Conservation (phyloP, 2,797 vertebrate species). For the Rhyacichthys aspro region DNA sequence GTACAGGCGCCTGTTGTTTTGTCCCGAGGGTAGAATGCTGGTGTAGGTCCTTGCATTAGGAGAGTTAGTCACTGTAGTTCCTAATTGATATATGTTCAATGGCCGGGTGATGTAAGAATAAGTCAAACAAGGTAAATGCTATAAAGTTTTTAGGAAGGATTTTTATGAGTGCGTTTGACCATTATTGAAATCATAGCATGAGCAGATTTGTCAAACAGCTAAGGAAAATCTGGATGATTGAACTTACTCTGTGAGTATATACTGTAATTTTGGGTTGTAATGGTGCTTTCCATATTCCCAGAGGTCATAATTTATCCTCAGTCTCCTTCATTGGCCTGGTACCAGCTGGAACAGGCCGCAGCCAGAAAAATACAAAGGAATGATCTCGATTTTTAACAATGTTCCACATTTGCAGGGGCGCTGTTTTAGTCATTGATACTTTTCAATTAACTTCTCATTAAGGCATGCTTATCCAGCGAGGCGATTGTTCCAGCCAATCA, state of each 20-base stretch:
- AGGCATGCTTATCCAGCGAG: constrained; percentile 51
- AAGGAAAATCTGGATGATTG: constrained; percentile 6
- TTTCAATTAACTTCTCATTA: constrained; percentile 75
- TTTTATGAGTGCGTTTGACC: no score
- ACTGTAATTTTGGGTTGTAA: constrained; percentile 19
- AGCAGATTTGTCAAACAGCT: constrained; percentile 17
- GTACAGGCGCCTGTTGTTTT: constrained; percentile 45
- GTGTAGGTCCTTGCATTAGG: constrained; percentile 15
- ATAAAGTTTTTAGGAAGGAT: no score
- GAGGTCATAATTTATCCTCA: constrained; percentile 36
- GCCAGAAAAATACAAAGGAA: background rate
- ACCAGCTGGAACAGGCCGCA: constrained; percentile 17
- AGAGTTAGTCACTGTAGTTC: constrained; percentile 24
- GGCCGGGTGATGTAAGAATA: constrained; percentile 3
- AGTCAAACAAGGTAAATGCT: no score
- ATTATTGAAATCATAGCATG: constrained; percentile 2
- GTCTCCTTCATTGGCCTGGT: constrained; percentile 12
- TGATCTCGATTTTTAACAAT: constrained; percentile 12
- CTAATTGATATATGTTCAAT: constrained; percentile 44
- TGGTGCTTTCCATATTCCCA: constrained; percentile 21
- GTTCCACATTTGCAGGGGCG: constrained; percentile 24
- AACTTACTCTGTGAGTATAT: constrained; percentile 27
- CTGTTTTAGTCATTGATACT: constrained; percentile 61
- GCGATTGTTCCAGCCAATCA: constrained; percentile 72
- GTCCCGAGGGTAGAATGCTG: constrained; percentile 32